These are phyloP conservation scores for Rhynchophorus ferrugineus DNA, from an alignment of 1,140 invertebrate species.

Conservation along the genomic window DNA sequence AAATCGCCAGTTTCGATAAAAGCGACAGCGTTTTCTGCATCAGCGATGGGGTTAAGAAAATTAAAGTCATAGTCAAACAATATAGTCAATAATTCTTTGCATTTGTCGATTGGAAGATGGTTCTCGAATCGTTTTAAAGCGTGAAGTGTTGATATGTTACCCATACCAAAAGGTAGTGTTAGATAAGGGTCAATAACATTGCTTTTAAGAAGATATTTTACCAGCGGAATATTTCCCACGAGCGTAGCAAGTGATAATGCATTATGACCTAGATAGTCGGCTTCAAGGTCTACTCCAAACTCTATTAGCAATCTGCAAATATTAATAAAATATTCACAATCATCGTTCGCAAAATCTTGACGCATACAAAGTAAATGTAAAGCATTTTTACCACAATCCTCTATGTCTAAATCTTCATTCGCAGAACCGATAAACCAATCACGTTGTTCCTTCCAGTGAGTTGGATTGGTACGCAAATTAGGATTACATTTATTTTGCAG, in stretches of 20 bases:
- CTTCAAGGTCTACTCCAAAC: conserved; percentile 16
- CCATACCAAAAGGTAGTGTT: conserved; percentile 26
- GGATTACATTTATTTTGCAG: conserved; percentile 40
- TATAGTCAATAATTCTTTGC: conserved; percentile 22
- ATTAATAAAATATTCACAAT: conserved; percentile 10
- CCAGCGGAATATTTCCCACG: conserved; percentile 28
- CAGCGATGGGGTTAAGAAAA: conserved; percentile 24
- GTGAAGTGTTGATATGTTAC: conserved; percentile 31
- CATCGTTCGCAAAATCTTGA: conserved; percentile 29
- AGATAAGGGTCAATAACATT: conserved; percentile 27
- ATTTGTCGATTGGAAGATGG: conserved; percentile 17
- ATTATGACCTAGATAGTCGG: conserved; percentile 33
- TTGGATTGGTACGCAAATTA: conserved; percentile 25
- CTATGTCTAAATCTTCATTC: conserved; percentile 4
- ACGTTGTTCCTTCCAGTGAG: conserved; percentile 29
- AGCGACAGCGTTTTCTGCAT: conserved; percentile 24
- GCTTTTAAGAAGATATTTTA: conserved; percentile 23
- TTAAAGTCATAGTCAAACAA: conserved; percentile 27
- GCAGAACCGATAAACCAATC: conserved; percentile 21
- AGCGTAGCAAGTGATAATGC: conserved; percentile 32
- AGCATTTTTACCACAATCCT: conserved; percentile 31
- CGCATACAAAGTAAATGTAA: conserved; percentile 33
- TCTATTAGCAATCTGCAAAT: conserved; percentile 23
- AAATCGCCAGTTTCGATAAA: conserved; percentile 18
- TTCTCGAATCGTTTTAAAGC: conserved; percentile 28